A percentile compares a stretch with the other conserved stretches of the same genome.
phyloP scores from a whole-genome alignment of 2,113 vertebrate species.

The Hepsetus odoe region DNA sequence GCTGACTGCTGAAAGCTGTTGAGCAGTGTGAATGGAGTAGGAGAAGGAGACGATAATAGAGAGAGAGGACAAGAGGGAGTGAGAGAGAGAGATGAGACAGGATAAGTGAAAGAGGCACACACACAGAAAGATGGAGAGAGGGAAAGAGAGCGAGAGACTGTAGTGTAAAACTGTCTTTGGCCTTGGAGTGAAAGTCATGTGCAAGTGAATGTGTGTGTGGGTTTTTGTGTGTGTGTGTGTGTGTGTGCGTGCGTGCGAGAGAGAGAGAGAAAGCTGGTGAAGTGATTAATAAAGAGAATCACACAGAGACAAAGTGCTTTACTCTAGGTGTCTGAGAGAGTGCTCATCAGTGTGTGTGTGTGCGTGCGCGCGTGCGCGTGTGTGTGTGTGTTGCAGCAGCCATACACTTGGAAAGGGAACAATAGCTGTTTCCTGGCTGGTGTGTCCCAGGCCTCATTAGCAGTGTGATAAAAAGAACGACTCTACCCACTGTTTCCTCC shows the following conservation, averaged over 20 bases:
- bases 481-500: constrained; percentile 71
- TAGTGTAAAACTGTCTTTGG: neutral
- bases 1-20: too few relatives aligned
- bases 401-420: constrained; percentile 53
- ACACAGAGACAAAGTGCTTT: constrained; percentile 25
- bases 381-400: constrained; percentile 25
- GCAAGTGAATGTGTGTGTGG: constrained; percentile 28
- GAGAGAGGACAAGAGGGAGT: too few relatives aligned
- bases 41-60: too few relatives aligned
- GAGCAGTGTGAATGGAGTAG: too few relatives aligned
- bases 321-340: constrained; percentile 56
- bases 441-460: constrained; percentile 74
- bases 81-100: neutral
- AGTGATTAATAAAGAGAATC: constrained; percentile 5
- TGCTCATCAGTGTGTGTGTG: constrained; percentile 53
- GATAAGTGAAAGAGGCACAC: neutral
- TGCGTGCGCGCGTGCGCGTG: constrained; percentile 51
- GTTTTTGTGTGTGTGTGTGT: constrained; percentile 32
- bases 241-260: constrained; percentile 28
- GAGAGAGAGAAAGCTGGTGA: neutral
- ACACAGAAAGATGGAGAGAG: neutral
- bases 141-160: neutral
- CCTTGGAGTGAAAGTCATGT: constrained; percentile 22
- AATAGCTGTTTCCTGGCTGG: constrained; percentile 72
- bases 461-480: constrained; percentile 67